Evolutionary conservation across 23 tunicate species (phyloP).

Genomic region (Halocynthia roretzi): DNA sequence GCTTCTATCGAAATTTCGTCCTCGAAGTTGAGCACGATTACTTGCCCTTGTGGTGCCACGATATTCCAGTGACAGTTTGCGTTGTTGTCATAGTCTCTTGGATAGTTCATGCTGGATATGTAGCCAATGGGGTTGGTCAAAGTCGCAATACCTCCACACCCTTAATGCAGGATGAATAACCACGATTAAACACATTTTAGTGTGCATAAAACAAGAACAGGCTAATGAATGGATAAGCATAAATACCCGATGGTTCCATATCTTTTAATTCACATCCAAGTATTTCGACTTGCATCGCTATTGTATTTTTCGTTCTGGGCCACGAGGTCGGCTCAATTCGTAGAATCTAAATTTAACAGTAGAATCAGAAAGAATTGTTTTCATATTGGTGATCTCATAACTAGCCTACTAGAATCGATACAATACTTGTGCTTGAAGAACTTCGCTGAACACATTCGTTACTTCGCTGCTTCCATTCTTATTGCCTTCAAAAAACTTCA

Average conservation of each 20-base stretch:
- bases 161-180: slow-evolving; percentile 7
- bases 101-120: slow-evolving; percentile 60
- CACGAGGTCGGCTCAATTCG: slow-evolving; percentile 32
- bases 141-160: slow-evolving; percentile 44
- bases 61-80: slow-evolving; percentile 65
- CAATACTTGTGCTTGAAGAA: slow-evolving; percentile 35
- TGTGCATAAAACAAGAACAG: too few relatives aligned
- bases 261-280: slow-evolving; percentile 32
- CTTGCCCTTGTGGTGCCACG: slow-evolving; percentile 35
- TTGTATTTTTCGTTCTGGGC: neutral
- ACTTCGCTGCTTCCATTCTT: slow-evolving; percentile 1
- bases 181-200: too few relatives aligned
- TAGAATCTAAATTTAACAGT: slow-evolving; percentile 18
- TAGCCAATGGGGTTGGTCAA: slow-evolving; percentile 33
- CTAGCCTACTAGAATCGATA: too few relatives aligned
- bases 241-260: too few relatives aligned
- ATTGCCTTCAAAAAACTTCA: slow-evolving; percentile 19
- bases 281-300: slow-evolving; percentile 42
- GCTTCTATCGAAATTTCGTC: slow-evolving; percentile 27
- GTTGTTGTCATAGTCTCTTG: slow-evolving; percentile 40
- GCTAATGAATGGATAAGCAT: too few relatives aligned
- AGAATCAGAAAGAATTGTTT: neutral
- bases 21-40: slow-evolving; percentile 25
- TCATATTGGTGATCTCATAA: too few relatives aligned
- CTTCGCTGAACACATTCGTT: slow-evolving; percentile 19